phyloP scores from a whole-genome alignment of 2,797 vertebrate genomes.

The Catostomus latipinnis region DNA sequence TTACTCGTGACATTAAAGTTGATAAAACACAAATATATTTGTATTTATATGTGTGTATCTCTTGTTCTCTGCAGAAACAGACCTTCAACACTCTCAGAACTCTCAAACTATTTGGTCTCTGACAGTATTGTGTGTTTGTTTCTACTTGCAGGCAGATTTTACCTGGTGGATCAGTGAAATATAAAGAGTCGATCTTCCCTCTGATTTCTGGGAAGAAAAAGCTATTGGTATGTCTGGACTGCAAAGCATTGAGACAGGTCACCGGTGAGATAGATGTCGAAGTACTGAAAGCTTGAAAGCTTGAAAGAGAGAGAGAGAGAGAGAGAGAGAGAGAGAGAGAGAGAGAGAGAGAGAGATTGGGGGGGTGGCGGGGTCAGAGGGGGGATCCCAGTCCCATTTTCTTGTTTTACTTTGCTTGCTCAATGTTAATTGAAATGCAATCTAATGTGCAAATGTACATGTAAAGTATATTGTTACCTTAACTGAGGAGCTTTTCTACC shows the following conservation, averaged over 20 bases:
- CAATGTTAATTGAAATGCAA: not conserved
- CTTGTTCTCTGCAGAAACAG: too few relatives aligned
- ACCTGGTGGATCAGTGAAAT: slow-evolving; percentile 71
- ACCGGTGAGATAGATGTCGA: slow-evolving; percentile 73
- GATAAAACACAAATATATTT: too few relatives aligned
- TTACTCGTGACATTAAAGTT: too few relatives aligned
- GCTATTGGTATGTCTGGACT: slow-evolving; percentile 81
- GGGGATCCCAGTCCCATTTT: not conserved
- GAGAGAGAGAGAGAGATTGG: too few relatives aligned
- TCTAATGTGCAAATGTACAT: not conserved
- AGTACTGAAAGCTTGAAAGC: not conserved
- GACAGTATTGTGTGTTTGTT: not conserved
- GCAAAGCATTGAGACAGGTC: slow-evolving; percentile 76
- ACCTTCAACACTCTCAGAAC: too few relatives aligned
- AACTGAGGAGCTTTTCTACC: not conserved
- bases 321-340: too few relatives aligned
- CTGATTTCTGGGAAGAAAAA: slow-evolving; percentile 68
- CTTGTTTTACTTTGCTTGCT: not conserved
- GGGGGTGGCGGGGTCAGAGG: too few relatives aligned
- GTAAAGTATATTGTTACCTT: not conserved
- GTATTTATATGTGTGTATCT: too few relatives aligned
- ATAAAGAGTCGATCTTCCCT: slow-evolving; percentile 77
- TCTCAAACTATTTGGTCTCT: too few relatives aligned
- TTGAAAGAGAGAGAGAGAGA: not conserved
- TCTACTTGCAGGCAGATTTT: slow-evolving; percentile 60